Evolutionary conservation across 1,140 invertebrate genomes (phyloP).

Genomic region (Ladona fulva): DNA sequence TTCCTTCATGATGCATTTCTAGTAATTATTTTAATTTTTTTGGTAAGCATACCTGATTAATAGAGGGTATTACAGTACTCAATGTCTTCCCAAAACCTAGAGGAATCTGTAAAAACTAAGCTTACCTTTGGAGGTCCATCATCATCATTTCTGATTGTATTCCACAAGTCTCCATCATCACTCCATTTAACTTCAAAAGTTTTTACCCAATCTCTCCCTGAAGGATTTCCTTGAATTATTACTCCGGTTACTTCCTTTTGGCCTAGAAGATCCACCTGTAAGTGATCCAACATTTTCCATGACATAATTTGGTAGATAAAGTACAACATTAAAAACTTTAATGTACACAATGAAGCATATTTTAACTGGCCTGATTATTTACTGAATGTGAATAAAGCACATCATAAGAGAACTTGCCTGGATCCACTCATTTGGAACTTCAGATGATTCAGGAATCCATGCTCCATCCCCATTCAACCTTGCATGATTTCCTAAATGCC

Average conservation of each 20-base stretch:
- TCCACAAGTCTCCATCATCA: neutral
- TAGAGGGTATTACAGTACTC: too few species aligned
- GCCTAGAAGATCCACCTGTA: conserved; percentile 31
- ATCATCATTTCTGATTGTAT: neutral
- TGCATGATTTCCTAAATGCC: conserved; percentile 28
- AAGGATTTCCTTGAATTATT: conserved; percentile 32
- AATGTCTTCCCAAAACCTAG: too few species aligned
- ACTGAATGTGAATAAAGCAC: neutral
- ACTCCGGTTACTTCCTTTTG: conserved; percentile 32
- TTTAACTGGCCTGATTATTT: too few species aligned
- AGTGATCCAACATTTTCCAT: too few species aligned
- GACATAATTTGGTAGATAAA: too few species aligned
- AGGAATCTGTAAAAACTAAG: too few species aligned
- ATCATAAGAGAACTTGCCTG: neutral
- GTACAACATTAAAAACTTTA: too few species aligned
- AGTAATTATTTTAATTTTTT: too few species aligned
- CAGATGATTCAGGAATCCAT: conserved; percentile 24
- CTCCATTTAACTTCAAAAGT: conserved; percentile 22
- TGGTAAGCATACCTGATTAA: too few species aligned
- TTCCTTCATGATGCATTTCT: too few species aligned
- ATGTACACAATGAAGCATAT: too few species aligned
- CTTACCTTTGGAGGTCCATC: neutral
- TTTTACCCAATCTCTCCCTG: conserved; percentile 31
- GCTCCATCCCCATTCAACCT: conserved; percentile 29
- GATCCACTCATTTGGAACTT: neutral